A percentile compares a stretch with the other conserved stretches of the same genome.
phyloP scores from a whole-genome alignment of 1,140 invertebrate species.

The Danaus melanippus region DNA sequence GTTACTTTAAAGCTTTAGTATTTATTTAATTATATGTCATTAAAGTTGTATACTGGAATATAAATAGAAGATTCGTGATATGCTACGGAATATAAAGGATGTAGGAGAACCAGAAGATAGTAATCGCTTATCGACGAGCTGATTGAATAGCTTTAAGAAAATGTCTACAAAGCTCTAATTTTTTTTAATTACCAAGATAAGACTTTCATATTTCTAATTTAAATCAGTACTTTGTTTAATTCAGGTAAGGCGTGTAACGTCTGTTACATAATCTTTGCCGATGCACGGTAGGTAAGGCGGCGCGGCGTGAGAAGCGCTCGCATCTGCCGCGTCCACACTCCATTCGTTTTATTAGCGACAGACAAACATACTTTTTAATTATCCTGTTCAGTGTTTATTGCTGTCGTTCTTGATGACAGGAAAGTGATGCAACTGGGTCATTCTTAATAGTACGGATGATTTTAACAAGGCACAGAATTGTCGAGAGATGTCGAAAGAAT shows the following conservation, averaged over 20 bases:
- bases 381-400: conserved; percentile 28
- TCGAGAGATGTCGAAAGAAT: too few species aligned
- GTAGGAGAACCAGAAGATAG: too few species aligned
- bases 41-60: background rate
- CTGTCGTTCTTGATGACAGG: conserved; percentile 13
- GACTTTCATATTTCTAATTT: too few species aligned
- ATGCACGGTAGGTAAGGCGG: conserved; percentile 31
- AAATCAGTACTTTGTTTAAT: too few species aligned
- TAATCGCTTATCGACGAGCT: too few species aligned
- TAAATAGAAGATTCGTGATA: too few species aligned
- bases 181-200: too few species aligned
- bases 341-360: conserved; percentile 58
- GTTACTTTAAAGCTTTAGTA: conserved; percentile 1
- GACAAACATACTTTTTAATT: conserved; percentile 57
- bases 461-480: too few species aligned
- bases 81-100: too few species aligned
- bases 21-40: background rate
- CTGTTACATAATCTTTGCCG: conserved; percentile 17
- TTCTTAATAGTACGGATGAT: background rate
- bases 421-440: conserved; percentile 25
- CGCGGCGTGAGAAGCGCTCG: conserved; percentile 56
- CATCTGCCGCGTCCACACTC: conserved; percentile 59
- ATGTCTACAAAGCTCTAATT: too few species aligned
- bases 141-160: too few species aligned
- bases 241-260: conserved; percentile 4